phyloP scores from a whole-genome alignment of 1,140 invertebrate genomes.

The Solen grandis region DNA sequence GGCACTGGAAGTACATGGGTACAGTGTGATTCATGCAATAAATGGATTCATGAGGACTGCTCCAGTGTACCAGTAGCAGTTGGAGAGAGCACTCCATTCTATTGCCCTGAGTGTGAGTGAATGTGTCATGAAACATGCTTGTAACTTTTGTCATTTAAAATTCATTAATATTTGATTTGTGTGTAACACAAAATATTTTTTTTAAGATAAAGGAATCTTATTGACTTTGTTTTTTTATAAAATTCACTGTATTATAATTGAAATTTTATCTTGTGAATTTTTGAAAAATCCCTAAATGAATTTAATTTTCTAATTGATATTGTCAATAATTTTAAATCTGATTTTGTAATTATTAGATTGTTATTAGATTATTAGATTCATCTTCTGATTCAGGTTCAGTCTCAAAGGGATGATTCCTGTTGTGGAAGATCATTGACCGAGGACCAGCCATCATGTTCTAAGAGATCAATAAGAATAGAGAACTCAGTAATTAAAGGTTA shows the following conservation, averaged over 20 bases:
- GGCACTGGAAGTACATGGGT: conserved; percentile 6
- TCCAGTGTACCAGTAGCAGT: not conserved
- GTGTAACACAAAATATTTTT: too few species aligned
- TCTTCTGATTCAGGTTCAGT: not conserved
- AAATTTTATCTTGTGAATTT: not conserved
- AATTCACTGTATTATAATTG: not conserved
- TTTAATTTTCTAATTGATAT: not conserved
- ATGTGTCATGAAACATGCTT: too few species aligned
- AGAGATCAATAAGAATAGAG: not conserved
- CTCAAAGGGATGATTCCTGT: not conserved
- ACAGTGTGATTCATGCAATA: not conserved
- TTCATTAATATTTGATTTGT: too few species aligned
- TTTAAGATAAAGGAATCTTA: not conserved
- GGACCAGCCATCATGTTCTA: not conserved
- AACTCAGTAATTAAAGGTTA: conserved; percentile 20
- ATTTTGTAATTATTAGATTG: not conserved
- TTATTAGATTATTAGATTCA: not conserved
- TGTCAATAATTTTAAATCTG: not conserved
- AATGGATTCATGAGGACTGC: conserved; percentile 29
- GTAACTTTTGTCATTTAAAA: too few species aligned
- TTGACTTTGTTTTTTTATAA: not conserved
- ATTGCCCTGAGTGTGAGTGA: conserved; percentile 5
- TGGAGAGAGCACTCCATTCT: conserved; percentile 1
- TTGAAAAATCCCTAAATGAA: not conserved
- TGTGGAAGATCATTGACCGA: not conserved